Percentiles rank a stretch among this genome's conserved stretches.
Conservation (phyloP, 1,140 invertebrate genomes). For the Orius insidiosus region DNA sequence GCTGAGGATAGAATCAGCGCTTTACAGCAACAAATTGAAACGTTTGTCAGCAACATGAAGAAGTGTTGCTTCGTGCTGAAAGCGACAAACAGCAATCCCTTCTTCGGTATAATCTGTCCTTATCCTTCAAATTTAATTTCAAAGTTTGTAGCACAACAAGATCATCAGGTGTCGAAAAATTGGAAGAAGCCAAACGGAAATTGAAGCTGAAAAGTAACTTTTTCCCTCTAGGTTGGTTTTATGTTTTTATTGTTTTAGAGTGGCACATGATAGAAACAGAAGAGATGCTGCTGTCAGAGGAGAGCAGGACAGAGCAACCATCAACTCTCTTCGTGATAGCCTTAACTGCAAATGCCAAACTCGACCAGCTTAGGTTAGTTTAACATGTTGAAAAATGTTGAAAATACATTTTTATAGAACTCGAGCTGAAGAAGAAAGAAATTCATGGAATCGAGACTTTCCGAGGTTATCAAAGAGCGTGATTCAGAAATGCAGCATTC, state of each 20-base stretch:
- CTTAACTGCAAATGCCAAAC: constrained; percentile 42
- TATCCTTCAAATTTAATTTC: too few species aligned
- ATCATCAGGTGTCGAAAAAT: constrained; percentile 62
- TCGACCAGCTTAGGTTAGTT: constrained; percentile 43
- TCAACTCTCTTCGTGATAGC: constrained; percentile 58
- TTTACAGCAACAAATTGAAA: constrained; percentile 58
- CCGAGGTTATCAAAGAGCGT: constrained; percentile 49
- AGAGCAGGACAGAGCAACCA: constrained; percentile 50
- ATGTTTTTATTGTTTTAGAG: too few species aligned
- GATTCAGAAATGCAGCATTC: constrained; percentile 45
- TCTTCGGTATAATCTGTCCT: too few species aligned
- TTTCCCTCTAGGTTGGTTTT: too few species aligned
- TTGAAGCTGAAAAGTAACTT: constrained; percentile 56
- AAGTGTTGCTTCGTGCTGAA: constrained; percentile 61
- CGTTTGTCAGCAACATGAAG: constrained; percentile 64
- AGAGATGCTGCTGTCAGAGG: constrained; percentile 45
- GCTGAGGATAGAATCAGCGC: constrained; percentile 51
- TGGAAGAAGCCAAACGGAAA: constrained; percentile 47
- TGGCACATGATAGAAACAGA: constrained; percentile 43
- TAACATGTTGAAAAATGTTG: not conserved
- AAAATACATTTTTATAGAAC: constrained; percentile 26
- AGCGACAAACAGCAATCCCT: constrained; percentile 80
- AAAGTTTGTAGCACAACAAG: constrained; percentile 56
- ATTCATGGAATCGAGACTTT: constrained; percentile 47
- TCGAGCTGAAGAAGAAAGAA: constrained; percentile 50